Evolutionary conservation across 2,113 vertebrate species (phyloP).

Genomic region (Pycnonotus jocosus): DNA sequence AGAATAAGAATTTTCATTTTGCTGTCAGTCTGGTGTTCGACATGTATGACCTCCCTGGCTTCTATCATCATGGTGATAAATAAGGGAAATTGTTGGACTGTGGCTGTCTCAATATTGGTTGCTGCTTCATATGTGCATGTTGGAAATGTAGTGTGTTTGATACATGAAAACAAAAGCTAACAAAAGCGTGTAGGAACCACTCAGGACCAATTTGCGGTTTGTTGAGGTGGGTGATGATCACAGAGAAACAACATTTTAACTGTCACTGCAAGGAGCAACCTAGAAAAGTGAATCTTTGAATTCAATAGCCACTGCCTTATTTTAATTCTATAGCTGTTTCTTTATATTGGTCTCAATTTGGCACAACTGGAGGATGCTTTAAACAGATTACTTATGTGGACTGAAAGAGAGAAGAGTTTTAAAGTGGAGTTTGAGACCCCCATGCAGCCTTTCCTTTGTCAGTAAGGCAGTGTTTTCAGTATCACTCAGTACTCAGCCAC

Average conservation of each 20-base stretch:
- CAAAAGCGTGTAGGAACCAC: neutral
- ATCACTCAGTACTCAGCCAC: neutral
- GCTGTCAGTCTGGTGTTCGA: neutral
- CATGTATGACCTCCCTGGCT: neutral
- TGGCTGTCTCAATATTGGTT: neutral
- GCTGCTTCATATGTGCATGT: fast-evolving
- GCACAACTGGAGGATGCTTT: neutral
- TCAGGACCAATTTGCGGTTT: neutral
- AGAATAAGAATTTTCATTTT: neutral
- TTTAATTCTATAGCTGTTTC: neutral
- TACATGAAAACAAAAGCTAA: neutral
- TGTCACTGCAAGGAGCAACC: neutral
- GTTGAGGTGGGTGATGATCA: neutral
- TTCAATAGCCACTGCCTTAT: neutral
- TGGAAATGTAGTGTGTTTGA: neutral
- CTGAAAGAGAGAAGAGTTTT: neutral
- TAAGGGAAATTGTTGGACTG: neutral
- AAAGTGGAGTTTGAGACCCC: neutral
- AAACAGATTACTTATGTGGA: neutral
- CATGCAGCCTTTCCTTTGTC: neutral
- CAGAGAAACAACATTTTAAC: neutral
- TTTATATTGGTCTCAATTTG: neutral
- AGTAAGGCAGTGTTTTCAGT: neutral
- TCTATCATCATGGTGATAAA: neutral
- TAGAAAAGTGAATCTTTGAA: neutral